These are phyloP conservation scores for Colletes collaris DNA, from an alignment of 2,888 invertebrate genomes.

Conservation along the genomic window DNA sequence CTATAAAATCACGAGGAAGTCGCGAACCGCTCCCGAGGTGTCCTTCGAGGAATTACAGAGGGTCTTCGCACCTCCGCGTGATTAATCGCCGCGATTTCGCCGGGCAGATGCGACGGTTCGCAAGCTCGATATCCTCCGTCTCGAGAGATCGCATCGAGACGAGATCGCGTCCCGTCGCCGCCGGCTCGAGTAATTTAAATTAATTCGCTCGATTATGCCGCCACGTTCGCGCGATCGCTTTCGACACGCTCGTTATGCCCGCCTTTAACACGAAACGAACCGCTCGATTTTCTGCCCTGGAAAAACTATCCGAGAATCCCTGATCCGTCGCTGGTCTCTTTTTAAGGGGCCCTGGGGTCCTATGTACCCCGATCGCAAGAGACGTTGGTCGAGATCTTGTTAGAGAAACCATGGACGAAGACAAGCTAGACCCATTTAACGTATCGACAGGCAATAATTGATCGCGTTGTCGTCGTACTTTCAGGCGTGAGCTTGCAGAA, in stretches of 20 bases:
- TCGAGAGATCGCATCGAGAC: slow-evolving; percentile 44
- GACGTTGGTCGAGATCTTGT: too few species aligned
- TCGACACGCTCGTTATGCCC: slow-evolving; percentile 41
- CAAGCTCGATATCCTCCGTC: slow-evolving; percentile 6
- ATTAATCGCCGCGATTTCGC: slow-evolving; percentile 60
- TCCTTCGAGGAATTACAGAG: slow-evolving; percentile 60
- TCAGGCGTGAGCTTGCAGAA: slow-evolving; percentile 79
- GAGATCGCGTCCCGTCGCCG: slow-evolving; percentile 30
- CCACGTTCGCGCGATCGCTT: slow-evolving; percentile 35
- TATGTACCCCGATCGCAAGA: too few species aligned
- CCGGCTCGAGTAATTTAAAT: slow-evolving; percentile 59
- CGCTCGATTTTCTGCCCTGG: background rate
- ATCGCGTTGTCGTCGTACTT: slow-evolving; percentile 29
- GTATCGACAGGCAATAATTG: background rate
- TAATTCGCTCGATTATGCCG: slow-evolving; percentile 58
- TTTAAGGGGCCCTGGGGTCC: too few species aligned
- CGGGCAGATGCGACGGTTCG: slow-evolving; percentile 47
- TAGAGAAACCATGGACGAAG: background rate
- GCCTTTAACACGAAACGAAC: slow-evolving; percentile 47
- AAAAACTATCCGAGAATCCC: too few species aligned
- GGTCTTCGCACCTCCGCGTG: slow-evolving; percentile 52
- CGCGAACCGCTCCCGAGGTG: slow-evolving; percentile 46
- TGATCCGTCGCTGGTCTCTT: too few species aligned
- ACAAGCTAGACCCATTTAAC: too few species aligned
- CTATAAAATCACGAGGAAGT: slow-evolving; percentile 61